Evolutionary conservation across 2,888 invertebrate genomes (phyloP), one percentile per base, ranked within the genome.

Genomic region (Drosophila borealis): DNA sequence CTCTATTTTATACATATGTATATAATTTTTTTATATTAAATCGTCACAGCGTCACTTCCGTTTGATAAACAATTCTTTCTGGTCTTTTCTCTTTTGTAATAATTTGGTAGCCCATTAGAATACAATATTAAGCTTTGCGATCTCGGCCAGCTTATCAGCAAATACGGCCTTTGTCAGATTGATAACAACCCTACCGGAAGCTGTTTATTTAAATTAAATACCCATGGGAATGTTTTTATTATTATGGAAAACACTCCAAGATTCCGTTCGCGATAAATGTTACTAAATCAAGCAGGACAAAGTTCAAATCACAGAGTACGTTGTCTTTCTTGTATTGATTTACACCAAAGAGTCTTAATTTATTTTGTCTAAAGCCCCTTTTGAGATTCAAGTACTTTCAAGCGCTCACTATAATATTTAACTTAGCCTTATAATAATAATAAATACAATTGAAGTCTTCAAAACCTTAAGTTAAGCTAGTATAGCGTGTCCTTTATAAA

Each of bases 181-280:
- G 57, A 51, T 74, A 62, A 45, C 11, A 42, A 50, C 34, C 42
- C 21, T 2, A 61, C 42, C 69, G 79, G 75, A 79, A 69, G 57
- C 60, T 68, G 53, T 13, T 56, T 39, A 25, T 51, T 14, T 39
- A 25, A 25, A 6, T 21, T 19, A 21, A 13, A 42, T 42, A 13
- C 13, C 19, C 19, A 13, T 42, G 19, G 11, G 13, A 10, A 25
- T 17, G 13, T 10, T 34, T 42, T 44, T 45, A 10, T 17, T 48
- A 14, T 42, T 42, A 19, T 4, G 19, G 8, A 5, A 45, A 13
- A 5, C 14, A 13, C 13, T 14, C 14, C 6, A 33, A 57, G n/a
- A 41, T 41, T 19, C 53, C 13, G 10, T 5, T 17, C 53, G 17
- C 53, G 53, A 53, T 53, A 41, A 53, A 53, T 6, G 10, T 29